Evolutionary conservation across 1,140 invertebrate genomes (phyloP), one percentile per base, ranked within the genome.

Genomic region (Dermatophagoides farinae): DNA sequence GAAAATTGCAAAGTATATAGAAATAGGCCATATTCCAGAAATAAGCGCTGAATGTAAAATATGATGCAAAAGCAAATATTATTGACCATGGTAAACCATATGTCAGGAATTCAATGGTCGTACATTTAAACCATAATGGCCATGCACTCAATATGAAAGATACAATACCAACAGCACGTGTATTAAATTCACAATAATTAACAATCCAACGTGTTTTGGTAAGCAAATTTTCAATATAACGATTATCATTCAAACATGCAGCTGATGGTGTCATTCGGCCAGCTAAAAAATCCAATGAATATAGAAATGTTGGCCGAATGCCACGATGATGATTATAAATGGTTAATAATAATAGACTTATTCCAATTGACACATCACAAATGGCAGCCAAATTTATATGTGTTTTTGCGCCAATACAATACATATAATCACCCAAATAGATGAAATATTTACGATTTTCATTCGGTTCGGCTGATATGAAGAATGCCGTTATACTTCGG

Each of bases 11-110:
- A 12, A 55, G 10, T 14, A 55, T 55, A 25, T 18, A 55, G 31
- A 55, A 55, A 23, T 55, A 55, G 1, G 53, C 41, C 25, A 38
- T 16, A 40, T 55, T 55, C 53, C 53, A 55, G 23, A 55, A 55
- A 25, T 55, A 38, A 14, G 53, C 14, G 23, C 53, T 55, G 16
- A 55, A 55, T 11, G 53, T 55, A 55, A 39, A 55, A 23, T 38
- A 55, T 39, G 53, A 55, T 20, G 53, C 39, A 1, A 55, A 39
- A 2, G 53, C 53, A 55, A 55, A 55, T 16, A 55, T 44, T 5
- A 44, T 55, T 11, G 14, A 25, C 53, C 53, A 55, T 25, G 53
- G 53, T 25, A 55, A 12, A 14, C 53, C 53, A 55, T 20, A 55
- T 11, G 6, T 5, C 1, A 55, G 12, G 14, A 55, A 12, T 23